Percentiles rank a stretch among this genome's conserved stretches.
phyloP scores from a whole-genome alignment of 2,113 vertebrate species.

The Calyptommatus sinebrachiatus region DNA sequence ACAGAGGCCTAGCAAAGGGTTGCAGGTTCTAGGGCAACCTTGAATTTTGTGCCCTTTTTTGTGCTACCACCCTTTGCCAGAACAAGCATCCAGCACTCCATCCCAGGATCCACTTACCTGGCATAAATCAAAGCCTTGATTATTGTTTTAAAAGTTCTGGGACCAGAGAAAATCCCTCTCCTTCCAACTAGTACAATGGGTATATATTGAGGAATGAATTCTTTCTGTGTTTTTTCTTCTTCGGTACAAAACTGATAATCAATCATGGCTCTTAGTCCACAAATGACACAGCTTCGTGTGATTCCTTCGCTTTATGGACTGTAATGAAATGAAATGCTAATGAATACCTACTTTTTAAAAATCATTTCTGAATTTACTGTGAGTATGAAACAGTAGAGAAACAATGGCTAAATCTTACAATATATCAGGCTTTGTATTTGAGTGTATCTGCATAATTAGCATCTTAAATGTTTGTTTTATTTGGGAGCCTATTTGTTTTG shows the following conservation, averaged over 20 bases:
- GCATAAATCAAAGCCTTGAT: no score
- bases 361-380: background rate
- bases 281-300: background rate
- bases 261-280: background rate
- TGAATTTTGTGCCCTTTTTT: no score
- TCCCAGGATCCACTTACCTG: no score
- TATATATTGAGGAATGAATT: background rate
- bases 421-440: constrained; percentile 14
- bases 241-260: background rate
- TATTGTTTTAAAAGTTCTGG: no score
- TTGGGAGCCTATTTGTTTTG: constrained; percentile 37
- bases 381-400: background rate
- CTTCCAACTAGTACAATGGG: background rate
- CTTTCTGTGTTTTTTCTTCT: background rate
- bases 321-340: background rate
- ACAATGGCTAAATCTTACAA: constrained; percentile 36
- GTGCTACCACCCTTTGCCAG: no score
- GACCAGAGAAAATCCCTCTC: no score
- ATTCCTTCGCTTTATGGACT: background rate
- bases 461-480: constrained; percentile 30
- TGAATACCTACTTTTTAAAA: constrained; percentile 29
- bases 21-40: no score
- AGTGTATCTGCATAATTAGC: constrained; percentile 1
- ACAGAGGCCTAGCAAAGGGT: no score
- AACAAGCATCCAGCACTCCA: no score